Conservation (phyloP, 2,797 vertebrate genomes). For the Phalanger gymnotis region DNA sequence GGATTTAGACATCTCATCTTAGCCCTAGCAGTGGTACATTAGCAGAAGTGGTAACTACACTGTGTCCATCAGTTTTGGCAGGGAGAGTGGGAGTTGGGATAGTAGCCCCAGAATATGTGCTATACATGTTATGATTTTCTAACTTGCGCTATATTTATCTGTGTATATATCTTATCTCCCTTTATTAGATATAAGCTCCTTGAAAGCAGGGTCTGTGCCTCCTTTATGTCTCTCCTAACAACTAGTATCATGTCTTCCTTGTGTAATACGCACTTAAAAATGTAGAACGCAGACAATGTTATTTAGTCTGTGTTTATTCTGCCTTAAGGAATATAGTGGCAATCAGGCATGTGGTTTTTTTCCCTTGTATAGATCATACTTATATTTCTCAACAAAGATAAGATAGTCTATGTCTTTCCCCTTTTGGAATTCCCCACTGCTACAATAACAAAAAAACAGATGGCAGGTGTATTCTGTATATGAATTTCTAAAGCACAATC, state of each 20-base stretch:
- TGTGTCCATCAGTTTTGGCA: not conserved
- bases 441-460: conserved; percentile 58
- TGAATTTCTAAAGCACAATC: conserved; percentile 49
- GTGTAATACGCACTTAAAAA: not conserved
- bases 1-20: not conserved
- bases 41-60: not conserved
- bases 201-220: not conserved
- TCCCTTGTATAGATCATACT: conserved; percentile 11
- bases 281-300: not conserved
- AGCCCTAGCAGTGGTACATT: not conserved
- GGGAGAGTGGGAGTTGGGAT: not conserved
- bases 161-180: not conserved
- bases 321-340: conserved; percentile 3
- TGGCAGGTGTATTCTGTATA: conserved; percentile 42
- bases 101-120: not conserved
- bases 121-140: not conserved
- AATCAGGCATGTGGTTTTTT: not conserved
- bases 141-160: not conserved
- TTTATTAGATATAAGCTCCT: not conserved
- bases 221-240: not conserved
- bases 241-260: not conserved
- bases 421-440: conserved; percentile 65
- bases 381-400: conserved; percentile 38
- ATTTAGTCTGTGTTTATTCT: not conserved
- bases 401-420: conserved; percentile 34